Base-by-base conservation (phyloP, 2,888 invertebrate species). In the Adineta ricciae region DNA sequence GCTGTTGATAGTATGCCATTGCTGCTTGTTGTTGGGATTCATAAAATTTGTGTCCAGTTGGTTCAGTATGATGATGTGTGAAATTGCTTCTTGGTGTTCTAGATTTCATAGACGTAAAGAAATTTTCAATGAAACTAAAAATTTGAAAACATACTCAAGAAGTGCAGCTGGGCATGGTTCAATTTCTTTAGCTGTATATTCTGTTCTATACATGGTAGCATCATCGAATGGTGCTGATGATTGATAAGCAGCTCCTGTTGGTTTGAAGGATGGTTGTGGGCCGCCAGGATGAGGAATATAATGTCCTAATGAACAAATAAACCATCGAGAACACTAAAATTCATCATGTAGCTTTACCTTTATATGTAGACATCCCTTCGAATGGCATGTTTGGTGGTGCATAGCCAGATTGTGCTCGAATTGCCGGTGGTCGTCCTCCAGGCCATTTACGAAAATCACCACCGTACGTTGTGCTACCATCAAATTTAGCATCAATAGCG, bases 281-380 rank as follows among this genome's bases (percentile, higher is more conserved):
- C 86, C 86, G 9, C 87, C 83, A n/a, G 87, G 87, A 46, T 90
- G 88, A n/a, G 87, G 87, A 84, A 88, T 87, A 86, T 88, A 90
- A 86, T 90, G 89, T 73, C 85, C 78, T 78, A 24, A 36, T 19
- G 24, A 21, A 38, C 4, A 72, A 8, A 7, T n/a, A 14, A 49
- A 14, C 14, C 14, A 49, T 49, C 14, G 8, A 49, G 8, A 11
- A 14, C 14, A 50, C 16, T 21, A 64, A 21, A 64, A 21, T 64
- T 27, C 9, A 9, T 24, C 2, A 5, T 9, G n/a, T n/a, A 56
- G n/a, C 11, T 19, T 73, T 38, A 78, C 78, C 88, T 86, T 88
- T 89, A 86, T 89, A 88, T 52, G 89, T 90, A n/a, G 90, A 87
- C 56, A 87, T 87, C 50, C 90, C 90, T 85, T 90, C 89, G 87